A percentile compares a stretch with the other conserved stretches of the same genome.
phyloP scores from a whole-genome alignment of 2,113 vertebrate genomes.

The Halcyon senegalensis region DNA sequence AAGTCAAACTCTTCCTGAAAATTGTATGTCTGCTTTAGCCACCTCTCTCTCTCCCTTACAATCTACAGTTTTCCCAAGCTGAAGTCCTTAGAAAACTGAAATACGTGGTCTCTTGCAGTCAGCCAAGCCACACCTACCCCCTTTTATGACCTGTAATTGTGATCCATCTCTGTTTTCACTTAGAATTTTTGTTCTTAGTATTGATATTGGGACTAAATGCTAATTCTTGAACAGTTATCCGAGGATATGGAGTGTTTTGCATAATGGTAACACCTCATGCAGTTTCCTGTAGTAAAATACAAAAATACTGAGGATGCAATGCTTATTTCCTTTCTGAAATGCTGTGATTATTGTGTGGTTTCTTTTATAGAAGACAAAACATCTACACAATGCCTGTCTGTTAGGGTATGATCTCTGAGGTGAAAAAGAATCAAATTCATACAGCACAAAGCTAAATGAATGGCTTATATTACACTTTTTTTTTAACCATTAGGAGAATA shows the following conservation, averaged over 20 bases:
- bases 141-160: not conserved
- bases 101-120: not conserved
- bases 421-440: not conserved
- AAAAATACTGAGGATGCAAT: not conserved
- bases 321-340: not conserved
- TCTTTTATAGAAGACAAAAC: not conserved
- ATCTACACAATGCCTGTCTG: not conserved
- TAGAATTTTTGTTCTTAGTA: not conserved
- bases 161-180: not conserved
- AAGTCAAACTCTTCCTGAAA: not conserved
- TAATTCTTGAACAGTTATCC: not conserved
- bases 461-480: not conserved
- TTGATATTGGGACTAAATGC: not conserved
- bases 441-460: not conserved
- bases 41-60: not conserved
- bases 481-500: not conserved
- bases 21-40: not conserved
- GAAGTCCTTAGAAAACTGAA: not conserved
- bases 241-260: not conserved
- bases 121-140: slow-evolving; percentile 43
- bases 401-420: not conserved
- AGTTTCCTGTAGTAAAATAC: not conserved
- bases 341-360: not conserved
- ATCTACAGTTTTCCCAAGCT: not conserved
- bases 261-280: not conserved